Percentiles rank a stretch among this genome's conserved stretches.
Conservation (phyloP, 2,888 invertebrate genomes). For the Antheraea yamamai region DNA sequence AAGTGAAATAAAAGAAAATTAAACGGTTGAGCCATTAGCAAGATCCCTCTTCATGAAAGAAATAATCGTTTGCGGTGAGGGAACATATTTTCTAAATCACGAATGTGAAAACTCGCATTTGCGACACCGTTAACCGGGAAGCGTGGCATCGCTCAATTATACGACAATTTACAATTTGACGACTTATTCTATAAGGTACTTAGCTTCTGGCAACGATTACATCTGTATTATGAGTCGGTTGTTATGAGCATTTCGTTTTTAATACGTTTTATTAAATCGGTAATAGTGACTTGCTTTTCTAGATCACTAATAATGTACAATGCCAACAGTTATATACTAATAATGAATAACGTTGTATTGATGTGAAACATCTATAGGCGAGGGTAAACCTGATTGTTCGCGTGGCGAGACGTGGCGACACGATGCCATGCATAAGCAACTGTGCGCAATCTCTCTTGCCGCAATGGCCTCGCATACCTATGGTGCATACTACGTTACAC, state of each 20-base stretch:
- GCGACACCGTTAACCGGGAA: conserved; percentile 46
- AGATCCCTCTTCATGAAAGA: conserved; percentile 57
- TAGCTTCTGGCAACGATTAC: not conserved
- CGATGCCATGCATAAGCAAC: too few species aligned
- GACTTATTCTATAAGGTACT: conserved; percentile 30
- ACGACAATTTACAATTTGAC: conserved; percentile 46
- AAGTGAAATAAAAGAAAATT: conserved; percentile 54
- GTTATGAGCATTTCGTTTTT: not conserved
- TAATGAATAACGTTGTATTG: too few species aligned
- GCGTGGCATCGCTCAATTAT: conserved; percentile 37
- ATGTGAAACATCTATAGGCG: too few species aligned
- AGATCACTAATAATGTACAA: too few species aligned
- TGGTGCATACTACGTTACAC: too few species aligned
- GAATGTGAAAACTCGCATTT: conserved; percentile 68
- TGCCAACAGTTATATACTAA: too few species aligned
- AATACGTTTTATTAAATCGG: not conserved
- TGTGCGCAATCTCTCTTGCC: too few species aligned
- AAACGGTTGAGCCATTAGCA: conserved; percentile 58
- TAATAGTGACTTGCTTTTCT: too few species aligned
- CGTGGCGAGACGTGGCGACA: too few species aligned
- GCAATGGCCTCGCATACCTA: too few species aligned
- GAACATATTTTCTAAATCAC: conserved; percentile 70
- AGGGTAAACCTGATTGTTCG: too few species aligned
- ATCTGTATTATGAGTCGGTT: not conserved
- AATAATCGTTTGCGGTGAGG: conserved; percentile 77